Conservation (phyloP, 2,797 vertebrate genomes). For the Sebastiscus tertius region DNA sequence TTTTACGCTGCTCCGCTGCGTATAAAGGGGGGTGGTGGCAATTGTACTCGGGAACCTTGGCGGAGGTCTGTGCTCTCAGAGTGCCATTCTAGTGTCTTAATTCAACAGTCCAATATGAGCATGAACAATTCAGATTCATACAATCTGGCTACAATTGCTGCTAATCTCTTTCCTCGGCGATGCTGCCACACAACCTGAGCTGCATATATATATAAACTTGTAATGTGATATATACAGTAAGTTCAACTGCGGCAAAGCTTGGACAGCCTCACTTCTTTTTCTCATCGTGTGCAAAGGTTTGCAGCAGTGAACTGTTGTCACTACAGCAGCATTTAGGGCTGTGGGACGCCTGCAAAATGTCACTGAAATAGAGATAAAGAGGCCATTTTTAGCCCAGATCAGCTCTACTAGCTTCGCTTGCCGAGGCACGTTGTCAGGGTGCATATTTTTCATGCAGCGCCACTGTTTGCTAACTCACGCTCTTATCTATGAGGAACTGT, state of each 20-base stretch:
- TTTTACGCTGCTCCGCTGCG: too few relatives aligned
- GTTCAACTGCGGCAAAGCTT: neutral
- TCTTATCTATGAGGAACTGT: neutral
- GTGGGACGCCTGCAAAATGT: neutral
- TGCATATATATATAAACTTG: neutral
- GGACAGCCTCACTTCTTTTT: neutral
- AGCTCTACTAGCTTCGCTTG: neutral
- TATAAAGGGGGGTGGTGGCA: too few relatives aligned
- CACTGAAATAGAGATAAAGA: neutral
- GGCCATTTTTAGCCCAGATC: slow-evolving; percentile 35
- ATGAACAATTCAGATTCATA: slow-evolving; percentile 5
- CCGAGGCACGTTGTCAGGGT: slow-evolving; percentile 17
- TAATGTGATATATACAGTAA: neutral
- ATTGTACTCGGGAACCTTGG: fast-evolving
- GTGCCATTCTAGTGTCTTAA: neutral
- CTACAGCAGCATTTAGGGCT: neutral
- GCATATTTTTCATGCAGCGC: neutral
- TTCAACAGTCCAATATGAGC: neutral
- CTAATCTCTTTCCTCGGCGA: neutral
- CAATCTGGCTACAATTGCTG: slow-evolving; percentile 11
- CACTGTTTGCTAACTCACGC: neutral
- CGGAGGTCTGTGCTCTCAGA: too few relatives aligned
- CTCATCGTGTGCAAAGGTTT: neutral
- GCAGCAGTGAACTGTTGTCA: neutral
- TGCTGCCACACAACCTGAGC: neutral